Percentiles rank a stretch among this genome's conserved stretches.
phyloP scores from a whole-genome alignment of 2,888 invertebrate genomes.

The Argyresthia albistria region DNA sequence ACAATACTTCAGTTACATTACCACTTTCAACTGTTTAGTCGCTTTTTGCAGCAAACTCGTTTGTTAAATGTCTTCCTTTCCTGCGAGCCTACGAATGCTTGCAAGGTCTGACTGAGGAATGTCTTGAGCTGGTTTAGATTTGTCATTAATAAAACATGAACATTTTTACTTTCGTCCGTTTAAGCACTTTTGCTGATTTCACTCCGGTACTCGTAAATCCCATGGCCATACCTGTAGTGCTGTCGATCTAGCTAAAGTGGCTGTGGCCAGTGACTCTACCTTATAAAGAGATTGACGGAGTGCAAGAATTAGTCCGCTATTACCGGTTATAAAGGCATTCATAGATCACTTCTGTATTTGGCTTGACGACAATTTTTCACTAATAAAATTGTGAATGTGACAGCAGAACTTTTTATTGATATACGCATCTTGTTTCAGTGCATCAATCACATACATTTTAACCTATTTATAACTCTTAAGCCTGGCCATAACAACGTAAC shows the following conservation, averaged over 20 bases:
- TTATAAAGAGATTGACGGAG: background rate
- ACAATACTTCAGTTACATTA: background rate
- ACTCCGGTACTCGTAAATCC: background rate
- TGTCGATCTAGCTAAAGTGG: background rate
- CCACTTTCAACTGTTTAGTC: constrained; percentile 1
- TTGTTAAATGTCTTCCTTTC: too few species aligned
- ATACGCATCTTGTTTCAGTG: too few species aligned
- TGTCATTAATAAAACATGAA: constrained; percentile 1
- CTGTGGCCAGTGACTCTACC: background rate
- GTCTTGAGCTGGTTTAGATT: background rate
- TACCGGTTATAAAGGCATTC: constrained; percentile 1
- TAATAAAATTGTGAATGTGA: too few species aligned
- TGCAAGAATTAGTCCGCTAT: background rate
- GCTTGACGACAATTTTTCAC: too few species aligned
- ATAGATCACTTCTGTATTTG: too few species aligned
- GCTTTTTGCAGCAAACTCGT: background rate
- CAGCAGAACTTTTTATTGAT: too few species aligned
- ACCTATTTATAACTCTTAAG: too few species aligned
- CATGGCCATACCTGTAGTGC: background rate
- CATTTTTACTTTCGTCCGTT: constrained; percentile 2
- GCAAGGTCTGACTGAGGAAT: background rate
- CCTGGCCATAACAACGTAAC: too few species aligned
- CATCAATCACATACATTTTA: too few species aligned
- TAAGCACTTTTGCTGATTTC: background rate
- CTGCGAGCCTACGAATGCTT: background rate